Conservation (phyloP, 2,797 vertebrate genomes). For the Adrianichthys oophorus region DNA sequence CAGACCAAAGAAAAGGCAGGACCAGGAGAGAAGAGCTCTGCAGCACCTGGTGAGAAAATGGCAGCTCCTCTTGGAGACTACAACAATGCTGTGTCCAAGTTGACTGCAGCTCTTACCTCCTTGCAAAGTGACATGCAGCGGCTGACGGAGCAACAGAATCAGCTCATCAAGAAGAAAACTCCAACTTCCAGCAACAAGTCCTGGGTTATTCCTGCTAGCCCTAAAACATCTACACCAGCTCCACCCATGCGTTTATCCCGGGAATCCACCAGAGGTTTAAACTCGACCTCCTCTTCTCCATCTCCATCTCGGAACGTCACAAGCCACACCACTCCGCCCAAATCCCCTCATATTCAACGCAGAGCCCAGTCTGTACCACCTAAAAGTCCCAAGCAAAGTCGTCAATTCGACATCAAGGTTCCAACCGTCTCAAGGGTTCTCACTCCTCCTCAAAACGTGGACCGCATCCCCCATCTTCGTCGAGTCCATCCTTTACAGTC, state of each 20-base stretch:
- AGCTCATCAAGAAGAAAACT: slow-evolving; percentile 80
- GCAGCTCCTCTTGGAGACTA: slow-evolving; percentile 86
- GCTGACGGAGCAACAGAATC: slow-evolving; percentile 87
- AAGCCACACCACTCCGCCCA: slow-evolving; percentile 64
- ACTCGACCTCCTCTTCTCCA: slow-evolving; percentile 75
- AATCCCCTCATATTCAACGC: slow-evolving; percentile 77
- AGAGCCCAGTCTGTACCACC: slow-evolving; percentile 81
- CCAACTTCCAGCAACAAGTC: slow-evolving; percentile 62
- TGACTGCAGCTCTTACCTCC: slow-evolving; percentile 86
- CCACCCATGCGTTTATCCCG: slow-evolving; percentile 65
- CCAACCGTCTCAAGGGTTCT: slow-evolving; percentile 82
- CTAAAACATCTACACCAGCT: slow-evolving; percentile 60
- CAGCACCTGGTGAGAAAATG: slow-evolving; percentile 70
- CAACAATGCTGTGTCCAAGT: slow-evolving; percentile 88
- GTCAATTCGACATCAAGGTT: slow-evolving; percentile 76
- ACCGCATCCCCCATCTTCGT: slow-evolving; percentile 87
- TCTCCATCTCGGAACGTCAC: slow-evolving; percentile 79
- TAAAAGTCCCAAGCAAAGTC: slow-evolving; percentile 84
- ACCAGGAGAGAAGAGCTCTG: slow-evolving; percentile 48
- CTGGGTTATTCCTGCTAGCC: slow-evolving; percentile 85
- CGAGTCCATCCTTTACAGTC: slow-evolving; percentile 84
- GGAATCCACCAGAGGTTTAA: slow-evolving; percentile 71
- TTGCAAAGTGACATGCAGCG: slow-evolving; percentile 91
- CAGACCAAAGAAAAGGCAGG: slow-evolving; percentile 70
- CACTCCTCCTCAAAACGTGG: slow-evolving; percentile 83